These are phyloP conservation scores for Atta cephalotes DNA, from an alignment of 1,140 invertebrate species.

Conservation along the genomic window DNA sequence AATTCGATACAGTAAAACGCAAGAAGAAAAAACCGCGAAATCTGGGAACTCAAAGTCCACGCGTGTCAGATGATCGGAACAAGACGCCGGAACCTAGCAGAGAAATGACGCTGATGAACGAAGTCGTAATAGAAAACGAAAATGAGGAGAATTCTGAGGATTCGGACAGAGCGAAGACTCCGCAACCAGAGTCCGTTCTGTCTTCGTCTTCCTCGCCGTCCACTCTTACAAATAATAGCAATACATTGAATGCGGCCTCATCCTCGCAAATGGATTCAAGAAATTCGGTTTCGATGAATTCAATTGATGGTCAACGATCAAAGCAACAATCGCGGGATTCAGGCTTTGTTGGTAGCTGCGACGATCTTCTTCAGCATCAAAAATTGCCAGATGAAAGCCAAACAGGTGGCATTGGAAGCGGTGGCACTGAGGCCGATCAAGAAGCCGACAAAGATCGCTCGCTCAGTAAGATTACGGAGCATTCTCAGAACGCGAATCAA, in stretches of 20 bases:
- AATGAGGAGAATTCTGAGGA: slow-evolving; percentile 83
- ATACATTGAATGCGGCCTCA: not conserved
- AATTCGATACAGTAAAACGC: slow-evolving; percentile 93
- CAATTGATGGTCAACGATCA: slow-evolving; percentile 72
- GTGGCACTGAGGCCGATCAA: slow-evolving; percentile 53
- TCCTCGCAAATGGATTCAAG: slow-evolving; percentile 47
- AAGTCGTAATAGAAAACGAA: slow-evolving; percentile 79
- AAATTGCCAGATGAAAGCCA: slow-evolving; percentile 75
- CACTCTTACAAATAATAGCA: not conserved
- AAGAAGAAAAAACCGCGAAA: slow-evolving; percentile 90
- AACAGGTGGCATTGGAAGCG: not conserved
- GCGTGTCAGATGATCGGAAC: slow-evolving; percentile 83
- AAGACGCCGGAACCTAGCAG: slow-evolving; percentile 87
- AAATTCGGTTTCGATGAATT: slow-evolving; percentile 28
- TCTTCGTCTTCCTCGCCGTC: slow-evolving; percentile 70
- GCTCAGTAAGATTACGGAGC: slow-evolving; percentile 63
- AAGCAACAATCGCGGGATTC: slow-evolving; percentile 94
- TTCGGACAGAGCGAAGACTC: slow-evolving; percentile 87
- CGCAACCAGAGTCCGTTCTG: slow-evolving; percentile 86
- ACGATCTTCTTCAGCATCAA: slow-evolving; percentile 92
- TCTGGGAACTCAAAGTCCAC: slow-evolving; percentile 83
- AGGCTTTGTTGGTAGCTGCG: slow-evolving; percentile 95
- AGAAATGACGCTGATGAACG: slow-evolving; percentile 78
- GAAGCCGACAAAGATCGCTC: slow-evolving; percentile 68
- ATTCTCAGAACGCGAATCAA: slow-evolving; percentile 25